These are phyloP conservation scores for Philereme vetulata DNA, from an alignment of 2,888 invertebrate genomes.

Conservation along the genomic window DNA sequence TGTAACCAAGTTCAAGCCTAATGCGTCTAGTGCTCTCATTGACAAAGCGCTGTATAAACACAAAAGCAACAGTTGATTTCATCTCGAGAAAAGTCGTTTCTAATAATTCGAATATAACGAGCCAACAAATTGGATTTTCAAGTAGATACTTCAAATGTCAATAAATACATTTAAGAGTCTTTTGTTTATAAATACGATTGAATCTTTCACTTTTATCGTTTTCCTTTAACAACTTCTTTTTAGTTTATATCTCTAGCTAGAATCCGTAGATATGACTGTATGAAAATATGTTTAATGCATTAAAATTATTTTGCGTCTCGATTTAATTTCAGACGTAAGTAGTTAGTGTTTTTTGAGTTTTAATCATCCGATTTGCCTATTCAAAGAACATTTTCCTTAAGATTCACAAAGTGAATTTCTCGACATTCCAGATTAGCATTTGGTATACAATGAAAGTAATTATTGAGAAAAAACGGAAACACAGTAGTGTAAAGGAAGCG, in stretches of 20 bases:
- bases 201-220: neutral
- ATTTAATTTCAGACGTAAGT: neutral
- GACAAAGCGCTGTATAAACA: conserved; percentile 19
- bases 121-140: conserved; percentile 25
- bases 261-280: too few relatives aligned
- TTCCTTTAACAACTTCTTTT: too few relatives aligned
- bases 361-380: too few relatives aligned
- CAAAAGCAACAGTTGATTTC: conserved; percentile 28
- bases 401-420: neutral
- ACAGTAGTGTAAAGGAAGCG: conserved; percentile 57
- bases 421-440: conserved; percentile 32
- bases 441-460: conserved; percentile 56
- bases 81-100: conserved; percentile 29
- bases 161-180: conserved; percentile 19
- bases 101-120: conserved; percentile 27
- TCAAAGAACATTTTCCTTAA: neutral
- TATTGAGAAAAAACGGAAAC: conserved; percentile 61
- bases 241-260: too few relatives aligned
- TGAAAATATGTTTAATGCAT: neutral
- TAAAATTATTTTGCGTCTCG: neutral
- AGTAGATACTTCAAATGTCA: conserved; percentile 22
- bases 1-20: neutral
- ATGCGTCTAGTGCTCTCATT: conserved; percentile 5
- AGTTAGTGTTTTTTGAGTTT: too few relatives aligned
- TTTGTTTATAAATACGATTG: conserved; percentile 5